phyloP scores from a whole-genome alignment of 2,888 invertebrate genomes.

The Lycia hirtaria region DNA sequence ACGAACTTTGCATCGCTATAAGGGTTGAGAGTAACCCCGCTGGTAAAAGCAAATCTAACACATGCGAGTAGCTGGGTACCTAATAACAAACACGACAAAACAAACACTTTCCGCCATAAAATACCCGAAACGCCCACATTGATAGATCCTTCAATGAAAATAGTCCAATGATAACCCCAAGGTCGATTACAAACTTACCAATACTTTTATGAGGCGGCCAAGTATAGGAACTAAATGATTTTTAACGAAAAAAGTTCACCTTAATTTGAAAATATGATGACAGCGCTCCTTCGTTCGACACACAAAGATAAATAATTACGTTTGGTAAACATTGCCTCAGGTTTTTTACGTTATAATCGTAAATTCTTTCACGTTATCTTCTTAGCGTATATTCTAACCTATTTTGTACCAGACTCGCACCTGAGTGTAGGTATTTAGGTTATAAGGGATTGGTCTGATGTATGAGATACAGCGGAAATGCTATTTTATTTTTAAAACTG shows the following conservation, averaged over 20 bases:
- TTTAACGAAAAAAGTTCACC: neutral
- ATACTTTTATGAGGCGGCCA: neutral
- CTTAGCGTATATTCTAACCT: constrained; percentile 44
- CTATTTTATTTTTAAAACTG: neutral
- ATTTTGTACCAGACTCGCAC: constrained; percentile 47
- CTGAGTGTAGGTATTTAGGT: constrained; percentile 33
- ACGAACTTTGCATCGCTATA: too few relatives aligned
- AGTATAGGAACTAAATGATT: neutral
- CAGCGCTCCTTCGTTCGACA: neutral
- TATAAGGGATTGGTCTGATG: constrained; percentile 45
- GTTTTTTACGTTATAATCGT: constrained; percentile 34
- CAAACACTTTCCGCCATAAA: neutral
- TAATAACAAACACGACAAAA: neutral
- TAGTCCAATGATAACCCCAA: neutral
- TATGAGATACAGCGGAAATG: constrained; percentile 23
- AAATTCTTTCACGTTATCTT: constrained; percentile 59
- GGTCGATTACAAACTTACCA: neutral
- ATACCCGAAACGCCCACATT: neutral
- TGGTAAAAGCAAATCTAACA: too few relatives aligned
- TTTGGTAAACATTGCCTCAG: constrained; percentile 13
- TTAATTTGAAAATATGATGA: neutral
- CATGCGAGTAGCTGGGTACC: neutral
- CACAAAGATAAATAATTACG: neutral
- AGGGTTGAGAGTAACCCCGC: too few relatives aligned
- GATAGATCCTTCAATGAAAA: neutral